Conservation (phyloP, 37 sponge, comb jelly and placozoan genomes). For the Eunapius fragilis region DNA sequence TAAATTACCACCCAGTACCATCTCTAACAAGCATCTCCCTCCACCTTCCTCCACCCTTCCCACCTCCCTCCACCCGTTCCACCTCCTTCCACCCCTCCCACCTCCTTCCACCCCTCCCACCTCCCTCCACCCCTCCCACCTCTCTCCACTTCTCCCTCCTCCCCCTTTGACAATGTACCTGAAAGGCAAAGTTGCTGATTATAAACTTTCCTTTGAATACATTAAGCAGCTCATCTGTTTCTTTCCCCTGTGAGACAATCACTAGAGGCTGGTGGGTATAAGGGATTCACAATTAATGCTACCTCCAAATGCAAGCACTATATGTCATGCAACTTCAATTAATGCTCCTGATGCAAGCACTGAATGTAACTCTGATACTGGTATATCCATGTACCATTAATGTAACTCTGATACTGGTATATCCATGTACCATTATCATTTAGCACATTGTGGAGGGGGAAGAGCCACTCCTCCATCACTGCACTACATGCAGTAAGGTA, state of each 20-base stretch:
- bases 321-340: too few relatives aligned
- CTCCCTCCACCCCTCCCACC: background rate
- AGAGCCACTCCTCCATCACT: too few relatives aligned
- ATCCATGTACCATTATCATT: too few relatives aligned
- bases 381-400: too few relatives aligned
- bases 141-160: background rate
- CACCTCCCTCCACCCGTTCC: background rate
- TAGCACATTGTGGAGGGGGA: too few relatives aligned
- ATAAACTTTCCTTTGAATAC: conserved; percentile 74
- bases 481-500: too few relatives aligned
- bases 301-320: too few relatives aligned
- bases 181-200: conserved; percentile 20
- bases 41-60: background rate
- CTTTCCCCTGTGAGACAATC: conserved; percentile 63
- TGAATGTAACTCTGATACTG: too few relatives aligned
- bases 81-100: background rate
- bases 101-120: background rate
- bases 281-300: background rate
- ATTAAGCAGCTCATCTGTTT: conserved; percentile 54
- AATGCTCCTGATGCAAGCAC: too few relatives aligned
- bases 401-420: too few relatives aligned
- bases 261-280: conserved; percentile 13
- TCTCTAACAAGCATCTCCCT: too few relatives aligned
- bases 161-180: background rate
- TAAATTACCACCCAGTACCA: too few relatives aligned